Base-by-base conservation (phyloP, 2,888 invertebrate genomes). In the Lasioglossum oenotherae region DNA sequence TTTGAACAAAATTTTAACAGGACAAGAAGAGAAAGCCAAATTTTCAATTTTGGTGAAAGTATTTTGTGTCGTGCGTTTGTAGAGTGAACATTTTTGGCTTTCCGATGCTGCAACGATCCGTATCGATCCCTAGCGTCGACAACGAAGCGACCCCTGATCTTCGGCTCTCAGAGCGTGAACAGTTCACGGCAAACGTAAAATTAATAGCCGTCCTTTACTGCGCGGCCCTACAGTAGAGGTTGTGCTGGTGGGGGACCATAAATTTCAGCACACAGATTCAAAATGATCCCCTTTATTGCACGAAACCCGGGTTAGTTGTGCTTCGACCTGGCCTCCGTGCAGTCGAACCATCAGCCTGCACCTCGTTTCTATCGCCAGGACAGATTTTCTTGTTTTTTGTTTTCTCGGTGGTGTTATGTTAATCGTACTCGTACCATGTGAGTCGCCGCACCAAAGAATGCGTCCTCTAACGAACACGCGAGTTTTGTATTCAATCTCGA, bases 221-320 rank as follows among this genome's bases (percentile, higher is more conserved):
- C 81, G 88, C 80, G 73, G 87, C 89, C 87, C 91, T 83, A 87
- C 87, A 82, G 82, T 84, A 86, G 78, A 73, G 83, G 84, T 78
- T 76, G 74, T 57, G 73, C 73, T 92, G 90, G 89, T 86, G 93
- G 92, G 92, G 93, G 90, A 86, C 94, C 94, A 96, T 96, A 96
- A 96, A 96, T 96, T 96, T 96, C 95, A 95, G 93, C 94, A 94
- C 95, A 95, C 95, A 95, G 95, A 95, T 95, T 95, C 95, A 95
- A 94, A 95, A 95, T 95, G 95, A 96, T 95, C 95, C 95, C 95
- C 95, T 95, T 96, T 95, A 95, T 95, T 95, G 95, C 95, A 93
- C 92, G 92, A 93, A 94, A 94, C 93, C 93, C 94, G 82, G 88
- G 91, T 93, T 94, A 94, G 94, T 95, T 92, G 90, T 88, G 85